phyloP scores from a whole-genome alignment of 1,140 invertebrate species.

The Mylabris phalerata region DNA sequence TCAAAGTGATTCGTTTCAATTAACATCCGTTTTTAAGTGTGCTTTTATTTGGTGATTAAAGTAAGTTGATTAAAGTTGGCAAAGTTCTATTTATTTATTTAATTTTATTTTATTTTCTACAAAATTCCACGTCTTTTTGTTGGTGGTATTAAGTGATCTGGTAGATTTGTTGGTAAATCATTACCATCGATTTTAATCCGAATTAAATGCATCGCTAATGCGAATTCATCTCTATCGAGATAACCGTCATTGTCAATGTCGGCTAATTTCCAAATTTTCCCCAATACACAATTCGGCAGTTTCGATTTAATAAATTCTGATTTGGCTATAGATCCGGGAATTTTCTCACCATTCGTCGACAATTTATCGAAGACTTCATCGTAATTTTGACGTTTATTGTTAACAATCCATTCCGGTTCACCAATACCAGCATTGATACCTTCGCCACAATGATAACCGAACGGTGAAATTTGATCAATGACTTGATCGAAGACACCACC shows the following conservation, averaged over 20 bases:
- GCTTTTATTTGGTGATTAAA: background rate
- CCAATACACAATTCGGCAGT: slow-evolving; percentile 91
- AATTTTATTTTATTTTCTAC: background rate
- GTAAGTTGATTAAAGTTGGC: slow-evolving; percentile 11
- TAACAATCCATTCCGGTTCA: slow-evolving; percentile 95
- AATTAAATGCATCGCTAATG: slow-evolving; percentile 96
- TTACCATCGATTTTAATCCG: slow-evolving; percentile 88
- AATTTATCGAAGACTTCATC: slow-evolving; percentile 83
- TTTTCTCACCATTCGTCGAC: slow-evolving; percentile 84
- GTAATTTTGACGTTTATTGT: slow-evolving; percentile 76
- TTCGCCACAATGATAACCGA: slow-evolving; percentile 93
- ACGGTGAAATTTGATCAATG: slow-evolving; percentile 81
- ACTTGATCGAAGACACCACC: slow-evolving; percentile 87
- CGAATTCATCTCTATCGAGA: slow-evolving; percentile 95
- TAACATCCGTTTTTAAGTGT: background rate
- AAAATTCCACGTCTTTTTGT: slow-evolving; percentile 48
- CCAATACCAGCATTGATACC: slow-evolving; percentile 92
- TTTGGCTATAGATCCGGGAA: slow-evolving; percentile 90
- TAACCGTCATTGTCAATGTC: slow-evolving; percentile 96
- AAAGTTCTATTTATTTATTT: background rate
- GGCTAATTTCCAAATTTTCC: slow-evolving; percentile 96
- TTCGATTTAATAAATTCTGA: slow-evolving; percentile 95
- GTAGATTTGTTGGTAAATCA: slow-evolving; percentile 85
- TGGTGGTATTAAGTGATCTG: slow-evolving; percentile 89
- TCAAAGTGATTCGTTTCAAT: slow-evolving; percentile 24